Evolutionary conservation across 2,888 invertebrate genomes (phyloP), one percentile per base, ranked within the genome.

Genomic region (Pammene aurita): DNA sequence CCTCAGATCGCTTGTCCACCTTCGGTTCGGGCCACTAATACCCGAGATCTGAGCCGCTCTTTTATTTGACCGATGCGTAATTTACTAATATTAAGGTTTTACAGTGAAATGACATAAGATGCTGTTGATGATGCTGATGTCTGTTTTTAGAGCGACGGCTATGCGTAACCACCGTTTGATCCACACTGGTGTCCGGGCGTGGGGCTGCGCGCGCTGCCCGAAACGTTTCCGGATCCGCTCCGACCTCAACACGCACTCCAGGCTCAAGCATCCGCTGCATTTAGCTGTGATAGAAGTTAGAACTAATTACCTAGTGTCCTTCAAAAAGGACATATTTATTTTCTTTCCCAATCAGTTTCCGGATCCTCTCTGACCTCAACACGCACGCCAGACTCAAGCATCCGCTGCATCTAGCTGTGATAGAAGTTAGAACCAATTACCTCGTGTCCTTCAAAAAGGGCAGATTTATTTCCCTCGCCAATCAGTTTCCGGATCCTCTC

Each of bases 121-220:
- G 35, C 35, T 35, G n/a, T n/a, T n/a, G n/a, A 35, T 35, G 35
- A 35, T 35, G 35, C 35, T 35, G n/a, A n/a, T n/a, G n/a, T 26
- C 26, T 26, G 26, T 26, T 26, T 26, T 26, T 26, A 87, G 90
- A 35, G 86, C 85, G 2, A 87, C 87, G 13, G 84, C 88, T 0
- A 84, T 89, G 84, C 85, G 86, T 13, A 87, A 86, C 76, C 89
- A 88, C 67, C 82, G 85, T 0, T 73, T 88, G 1, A 84, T 84
- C 46, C 88, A 89, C 76, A 77, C 81, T 0, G 85, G 85, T 0
- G 80, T 83, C 1, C 81, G 87, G 0, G 81, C 87, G 35, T 91
- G 87, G 87, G 78, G 81, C 0, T 93, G 93, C 75, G 75, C 77
- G 1, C 83, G 86, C 26, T 91, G 91, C 66, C 84, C 86, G 9